These are phyloP conservation scores for Sthenelais limicola DNA, from an alignment of 2,888 invertebrate species.

Conservation along the genomic window DNA sequence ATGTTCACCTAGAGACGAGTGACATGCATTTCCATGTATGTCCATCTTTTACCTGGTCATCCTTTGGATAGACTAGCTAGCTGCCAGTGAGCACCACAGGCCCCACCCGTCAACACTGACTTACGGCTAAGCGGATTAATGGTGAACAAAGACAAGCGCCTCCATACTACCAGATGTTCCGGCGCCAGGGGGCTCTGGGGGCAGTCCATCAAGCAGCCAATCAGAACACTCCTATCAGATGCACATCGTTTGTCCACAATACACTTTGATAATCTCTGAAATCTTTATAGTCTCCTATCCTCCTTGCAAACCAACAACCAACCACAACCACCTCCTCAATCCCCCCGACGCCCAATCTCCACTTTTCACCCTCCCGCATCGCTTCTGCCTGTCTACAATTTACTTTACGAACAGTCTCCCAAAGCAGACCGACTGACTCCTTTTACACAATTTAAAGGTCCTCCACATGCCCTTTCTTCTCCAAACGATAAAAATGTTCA, in stretches of 20 bases:
- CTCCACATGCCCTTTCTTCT: too few species aligned
- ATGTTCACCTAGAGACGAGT: background rate
- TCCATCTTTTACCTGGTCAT: constrained; percentile 12
- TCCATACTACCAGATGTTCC: constrained; percentile 5
- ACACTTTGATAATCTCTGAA: background rate
- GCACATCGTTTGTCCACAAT: constrained; percentile 19
- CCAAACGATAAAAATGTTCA: too few species aligned
- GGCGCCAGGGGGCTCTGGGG: constrained; percentile 11
- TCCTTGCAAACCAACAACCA: background rate
- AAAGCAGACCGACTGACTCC: background rate
- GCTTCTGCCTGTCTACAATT: too few species aligned
- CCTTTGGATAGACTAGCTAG: constrained; percentile 5
- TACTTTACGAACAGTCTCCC: too few species aligned
- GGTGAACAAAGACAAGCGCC: constrained; percentile 1
- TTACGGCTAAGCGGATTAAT: constrained; percentile 10
- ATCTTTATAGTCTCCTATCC: too few species aligned
- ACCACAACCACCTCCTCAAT: background rate
- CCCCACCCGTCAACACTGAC: too few species aligned
- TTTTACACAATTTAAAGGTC: too few species aligned
- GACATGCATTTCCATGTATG: constrained; percentile 26
- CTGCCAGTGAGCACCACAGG: too few species aligned
- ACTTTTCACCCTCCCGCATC: background rate
- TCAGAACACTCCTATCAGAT: constrained; percentile 11
- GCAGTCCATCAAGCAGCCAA: background rate
- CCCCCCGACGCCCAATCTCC: too few species aligned